Base-by-base conservation (phyloP, 2,888 invertebrate species). In the Cheilosia variabilis region DNA sequence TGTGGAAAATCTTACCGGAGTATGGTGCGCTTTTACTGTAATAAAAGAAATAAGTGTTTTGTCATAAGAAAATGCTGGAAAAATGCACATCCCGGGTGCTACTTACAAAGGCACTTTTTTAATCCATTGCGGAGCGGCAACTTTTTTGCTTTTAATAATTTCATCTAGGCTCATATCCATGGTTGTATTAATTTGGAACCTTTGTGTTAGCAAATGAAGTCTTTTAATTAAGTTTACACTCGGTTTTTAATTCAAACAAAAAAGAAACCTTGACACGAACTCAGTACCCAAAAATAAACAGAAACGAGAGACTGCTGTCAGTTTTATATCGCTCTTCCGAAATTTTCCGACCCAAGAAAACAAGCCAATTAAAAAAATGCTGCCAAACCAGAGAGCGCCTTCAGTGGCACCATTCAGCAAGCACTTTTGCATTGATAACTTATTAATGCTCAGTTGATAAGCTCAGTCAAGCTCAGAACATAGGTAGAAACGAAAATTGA, bases 111-210 rank as follows among this genome's bases (percentile, higher is more conserved):
- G 81, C 57, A 72, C 45, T 72, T 81, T 86, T 24, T 63, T 80
- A 9, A 58, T 76, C 19, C 73, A 73, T 13, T 65, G 84, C 5
- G 63, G 65, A 5, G 66, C 78, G 34, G 66, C 80, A 37, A 88
- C 88, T 65, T 87, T 88, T 78, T 90, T 90, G 43, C 84, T 90
- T 84, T 88, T 89, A 58, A 91, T 91, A 60, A 91, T 90, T 79
- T 91, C 90, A 87, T 91, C 91, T 55, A 91, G 83, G 53, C 90
- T 90, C 88, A 91, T 88, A 87, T 90, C 90, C 90, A 90, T 90
- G 55, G 47, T 72, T 15, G 24, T 41, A 37, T 24, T 34, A 27
- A n/a, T 41, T 37, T 27, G 6, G 6, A 27, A n/a, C 17, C 10
- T 69, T 65, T n/a, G 60, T 22, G 4, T 13, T 31, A 41, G 10